Percentiles rank a stretch among this genome's conserved stretches.
Conservation (phyloP, 1,140 invertebrate species). For the Neuroterus valhalla region DNA sequence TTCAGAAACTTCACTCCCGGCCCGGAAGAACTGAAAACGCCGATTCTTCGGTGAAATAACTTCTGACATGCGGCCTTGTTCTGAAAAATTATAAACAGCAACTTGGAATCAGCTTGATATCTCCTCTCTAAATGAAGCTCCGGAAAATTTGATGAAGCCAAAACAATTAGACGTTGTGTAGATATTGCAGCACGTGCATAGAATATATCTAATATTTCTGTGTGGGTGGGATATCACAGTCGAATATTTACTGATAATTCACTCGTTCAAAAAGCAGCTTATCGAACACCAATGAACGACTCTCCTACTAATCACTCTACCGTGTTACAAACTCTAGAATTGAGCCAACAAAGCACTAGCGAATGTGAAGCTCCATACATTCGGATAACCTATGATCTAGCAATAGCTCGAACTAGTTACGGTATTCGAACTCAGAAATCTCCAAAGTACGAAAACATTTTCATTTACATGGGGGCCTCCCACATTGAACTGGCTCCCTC, state of each 20-base stretch:
- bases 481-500: too few species aligned
- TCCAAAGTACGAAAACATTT: too few species aligned
- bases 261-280: neutral
- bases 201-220: neutral
- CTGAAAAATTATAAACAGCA: conserved; percentile 18
- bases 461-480: too few species aligned
- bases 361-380: too few species aligned
- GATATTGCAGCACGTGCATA: conserved; percentile 11
- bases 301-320: too few species aligned
- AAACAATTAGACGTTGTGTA: conserved; percentile 22
- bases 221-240: conserved; percentile 30
- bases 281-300: too few species aligned
- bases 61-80: conserved; percentile 4
- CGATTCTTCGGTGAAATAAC: neutral
- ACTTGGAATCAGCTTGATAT: conserved; percentile 24
- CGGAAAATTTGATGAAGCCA: conserved; percentile 4
- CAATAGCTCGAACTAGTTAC: too few species aligned
- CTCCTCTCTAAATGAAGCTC: conserved; percentile 4
- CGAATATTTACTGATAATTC: neutral
- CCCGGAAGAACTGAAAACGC: conserved; percentile 5
- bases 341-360: too few species aligned
- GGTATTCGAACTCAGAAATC: too few species aligned
- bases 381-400: too few species aligned
- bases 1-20: neutral
- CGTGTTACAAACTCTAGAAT: too few species aligned